Percentiles rank a stretch among this genome's conserved stretches.
Conservation (phyloP, 2,113 vertebrate species). For the Rynchops niger region DNA sequence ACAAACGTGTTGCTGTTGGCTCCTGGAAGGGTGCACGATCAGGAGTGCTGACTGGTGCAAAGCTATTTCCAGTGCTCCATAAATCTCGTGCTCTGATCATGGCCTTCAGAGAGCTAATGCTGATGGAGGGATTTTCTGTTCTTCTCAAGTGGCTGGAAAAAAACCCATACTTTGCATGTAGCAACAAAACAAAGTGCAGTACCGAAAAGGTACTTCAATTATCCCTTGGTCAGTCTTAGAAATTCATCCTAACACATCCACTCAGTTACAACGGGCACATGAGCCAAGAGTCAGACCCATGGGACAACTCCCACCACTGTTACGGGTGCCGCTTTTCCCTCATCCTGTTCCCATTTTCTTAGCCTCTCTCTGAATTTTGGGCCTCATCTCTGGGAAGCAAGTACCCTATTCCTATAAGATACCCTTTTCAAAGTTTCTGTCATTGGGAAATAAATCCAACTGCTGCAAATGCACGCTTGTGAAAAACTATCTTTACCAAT, state of each 20-base stretch:
- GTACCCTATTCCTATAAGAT: neutral
- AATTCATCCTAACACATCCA: neutral
- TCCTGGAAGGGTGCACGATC: neutral
- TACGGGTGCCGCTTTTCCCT: neutral
- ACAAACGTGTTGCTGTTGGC: neutral
- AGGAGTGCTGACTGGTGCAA: constrained; percentile 5
- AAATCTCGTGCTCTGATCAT: neutral
- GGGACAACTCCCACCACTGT: neutral
- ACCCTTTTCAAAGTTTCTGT: neutral
- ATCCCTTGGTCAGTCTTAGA: neutral
- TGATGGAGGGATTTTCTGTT: constrained; percentile 1
- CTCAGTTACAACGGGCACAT: rapidly evolving
- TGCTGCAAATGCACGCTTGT: rapidly evolving
- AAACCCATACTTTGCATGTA: neutral
- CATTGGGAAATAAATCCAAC: neutral
- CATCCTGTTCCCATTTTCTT: neutral
- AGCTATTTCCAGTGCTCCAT: constrained; percentile 20
- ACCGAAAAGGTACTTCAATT: neutral
- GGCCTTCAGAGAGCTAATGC: neutral
- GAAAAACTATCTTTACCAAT: neutral
- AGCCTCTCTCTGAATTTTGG: neutral
- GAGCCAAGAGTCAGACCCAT: neutral
- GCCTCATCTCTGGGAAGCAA: neutral
- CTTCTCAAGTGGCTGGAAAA: neutral
- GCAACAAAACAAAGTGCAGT: neutral